phyloP scores from a whole-genome alignment of 2,797 vertebrate genomes.

The Momotus momota region DNA sequence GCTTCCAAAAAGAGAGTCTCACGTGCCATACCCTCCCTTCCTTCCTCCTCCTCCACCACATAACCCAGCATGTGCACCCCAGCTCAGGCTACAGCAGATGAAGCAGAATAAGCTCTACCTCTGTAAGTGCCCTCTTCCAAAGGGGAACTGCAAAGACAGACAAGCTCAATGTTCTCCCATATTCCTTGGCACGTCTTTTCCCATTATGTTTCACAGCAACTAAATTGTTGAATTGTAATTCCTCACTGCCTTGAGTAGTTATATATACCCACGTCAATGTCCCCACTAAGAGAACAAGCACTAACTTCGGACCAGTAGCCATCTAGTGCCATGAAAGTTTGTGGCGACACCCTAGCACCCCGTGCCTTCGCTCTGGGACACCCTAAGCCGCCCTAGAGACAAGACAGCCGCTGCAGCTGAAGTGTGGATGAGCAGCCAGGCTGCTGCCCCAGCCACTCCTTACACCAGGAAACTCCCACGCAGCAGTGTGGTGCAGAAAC shows the following conservation, averaged over 20 bases:
- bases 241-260: not conserved
- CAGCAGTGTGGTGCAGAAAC: not conserved
- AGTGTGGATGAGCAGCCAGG: fast-evolving
- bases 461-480: not conserved
- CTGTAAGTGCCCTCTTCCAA: not conserved
- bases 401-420: not conserved
- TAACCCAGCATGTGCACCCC: fast-evolving
- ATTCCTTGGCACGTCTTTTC: fast-evolving
- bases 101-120: fast-evolving
- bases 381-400: fast-evolving
- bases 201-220: not conserved
- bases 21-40: not conserved
- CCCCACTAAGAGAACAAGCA: fast-evolving
- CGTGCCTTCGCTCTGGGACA: not conserved
- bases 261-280: fast-evolving
- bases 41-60: not conserved
- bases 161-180: not conserved
- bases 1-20: not conserved
- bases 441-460: not conserved
- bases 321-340: fast-evolving
- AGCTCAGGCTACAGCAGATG: not conserved
- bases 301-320: fast-evolving
- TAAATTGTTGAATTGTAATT: not conserved
- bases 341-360: fast-evolving
- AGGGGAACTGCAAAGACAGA: no score